Base-by-base conservation (phyloP, 1,140 invertebrate genomes). In the Eulimnadia texana region DNA sequence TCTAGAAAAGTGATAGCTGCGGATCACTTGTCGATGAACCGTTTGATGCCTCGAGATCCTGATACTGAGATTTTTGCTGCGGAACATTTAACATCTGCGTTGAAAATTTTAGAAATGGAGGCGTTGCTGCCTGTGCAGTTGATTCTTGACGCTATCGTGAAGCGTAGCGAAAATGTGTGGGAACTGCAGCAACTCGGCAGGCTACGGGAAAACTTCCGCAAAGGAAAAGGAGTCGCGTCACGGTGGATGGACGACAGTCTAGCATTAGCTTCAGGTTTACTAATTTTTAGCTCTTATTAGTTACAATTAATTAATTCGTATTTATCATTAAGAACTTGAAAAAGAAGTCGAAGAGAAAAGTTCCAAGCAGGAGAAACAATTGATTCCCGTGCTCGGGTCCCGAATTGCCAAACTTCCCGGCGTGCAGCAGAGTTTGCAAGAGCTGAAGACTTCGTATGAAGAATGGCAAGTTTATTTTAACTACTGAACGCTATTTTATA, bases 311-410 rank as follows among this genome's bases (percentile, higher is more conserved):
- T 9, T n/a, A 16, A 20, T 52, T 52, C 0, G 23, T 52, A 11
- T 19, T 52, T 52, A 52, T 9, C 23, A 52, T 19, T 55, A n/a
- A 61, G 60, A 54, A 11, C 28, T 61, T 16, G 27, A 50, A 54
- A 29, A 54, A 23, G 29, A 53, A 22, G 16, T 61, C 24, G 33
- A 61, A 28, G 60, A 61, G 28, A 42, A n/a, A 20, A 42, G 60
- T 29, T 53, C 28, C n/a, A 19, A 50, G 20, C 60, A 61, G 25
- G 9, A 61, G 27, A 16, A 27, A 29, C 24, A 50, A 42, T 29
- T 61, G 10, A 27, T 42, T 29, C 60, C 52, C n/a, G 25, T 23
- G 16, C 29, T 61, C 22, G 50, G 53, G 9, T 61, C 50, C 10
- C 60, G 60, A 16, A n/a, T 50, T 9, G 23, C 22, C 20, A 29